phyloP scores from a whole-genome alignment of 2,888 invertebrate species.

The Sycophila texana region DNA sequence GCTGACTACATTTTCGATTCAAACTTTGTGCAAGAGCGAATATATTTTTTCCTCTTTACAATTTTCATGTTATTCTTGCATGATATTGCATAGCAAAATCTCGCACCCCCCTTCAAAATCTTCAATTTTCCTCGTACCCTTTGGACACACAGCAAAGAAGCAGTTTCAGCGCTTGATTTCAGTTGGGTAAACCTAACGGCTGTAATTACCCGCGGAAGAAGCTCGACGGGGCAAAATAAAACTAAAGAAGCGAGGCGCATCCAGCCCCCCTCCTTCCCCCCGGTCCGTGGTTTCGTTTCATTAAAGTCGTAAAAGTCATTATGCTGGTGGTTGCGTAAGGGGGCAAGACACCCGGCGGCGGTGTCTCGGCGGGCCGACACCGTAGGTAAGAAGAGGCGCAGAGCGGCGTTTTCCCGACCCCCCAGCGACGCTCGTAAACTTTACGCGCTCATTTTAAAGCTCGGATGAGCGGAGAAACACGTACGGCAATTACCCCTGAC shows the following conservation, averaged over 20 bases:
- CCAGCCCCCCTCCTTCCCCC: not conserved
- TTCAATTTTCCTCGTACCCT: too few relatives aligned
- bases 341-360: not conserved
- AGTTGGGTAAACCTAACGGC: not conserved
- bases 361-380: not conserved
- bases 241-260: not conserved
- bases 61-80: too few relatives aligned
- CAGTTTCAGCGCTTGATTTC: too few relatives aligned
- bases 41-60: too few relatives aligned
- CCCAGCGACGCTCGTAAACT: conserved; percentile 26
- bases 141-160: not conserved
- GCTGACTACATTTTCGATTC: too few relatives aligned
- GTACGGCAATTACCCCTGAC: conserved; percentile 18
- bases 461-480: conserved; percentile 5
- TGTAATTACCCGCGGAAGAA: not conserved
- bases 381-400: too few relatives aligned
- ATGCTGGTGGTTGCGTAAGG: conserved; percentile 13
- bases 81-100: too few relatives aligned
- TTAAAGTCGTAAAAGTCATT: conserved; percentile 41
- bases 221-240: not conserved
- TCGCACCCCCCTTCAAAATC: too few relatives aligned
- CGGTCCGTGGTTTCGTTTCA: conserved; percentile 14
- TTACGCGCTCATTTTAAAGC: conserved; percentile 43
- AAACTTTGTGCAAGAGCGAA: too few relatives aligned
- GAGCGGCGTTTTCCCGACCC: not conserved